Base-by-base conservation (phyloP, 2,888 invertebrate species). In the Drosophila birchii region DNA sequence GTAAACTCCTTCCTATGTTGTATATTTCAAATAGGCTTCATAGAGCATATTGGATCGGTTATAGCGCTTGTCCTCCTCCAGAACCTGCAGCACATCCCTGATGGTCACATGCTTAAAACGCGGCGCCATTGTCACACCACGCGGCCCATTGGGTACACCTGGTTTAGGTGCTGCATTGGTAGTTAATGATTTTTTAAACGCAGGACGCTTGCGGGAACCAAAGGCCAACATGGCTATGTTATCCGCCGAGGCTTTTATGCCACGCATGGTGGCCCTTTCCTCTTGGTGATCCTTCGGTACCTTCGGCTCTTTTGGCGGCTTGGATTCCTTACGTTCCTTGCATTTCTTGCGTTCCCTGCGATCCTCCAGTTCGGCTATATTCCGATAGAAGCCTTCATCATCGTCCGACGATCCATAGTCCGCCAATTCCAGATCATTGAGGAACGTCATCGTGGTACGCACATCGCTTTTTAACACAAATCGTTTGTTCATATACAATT, bases 181-280 rank as follows among this genome's bases (percentile, higher is more conserved):
- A 2, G n/a, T n/a, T 9, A 4, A 16, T 9, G 12, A 0, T 8
- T 8, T 14, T 3, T 39, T 39, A 0, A 5, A 60, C 0, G n/a
- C 32, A 1, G 36, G 38, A 14, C 71, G 68, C 18, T 70, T 78
- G 0, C 80, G 64, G 3, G 34, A 60, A 0, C 78, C 80, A 44
- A 86, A n/a, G 0, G 88, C 88, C 58, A 75, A 0, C 8, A 83
- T 49, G 0, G 88, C 83, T 0, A 88, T 83, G 11, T 26, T 60
- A 43, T 88, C 83, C 0, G 67, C 53, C 1, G 78, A 60, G n/a
- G 72, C 76, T 55, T 36, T 34, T 73, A 2, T 1, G 62, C 71
- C 45, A 71, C 49, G 44, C 45, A 55, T 9, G 3, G 5, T 5
- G 51, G 16, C 3, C 8, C 11, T 34, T 6, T 14, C 5, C 5